Evolutionary conservation across 1,140 invertebrate species (phyloP).

Genomic region (Monochamus saltuarius): DNA sequence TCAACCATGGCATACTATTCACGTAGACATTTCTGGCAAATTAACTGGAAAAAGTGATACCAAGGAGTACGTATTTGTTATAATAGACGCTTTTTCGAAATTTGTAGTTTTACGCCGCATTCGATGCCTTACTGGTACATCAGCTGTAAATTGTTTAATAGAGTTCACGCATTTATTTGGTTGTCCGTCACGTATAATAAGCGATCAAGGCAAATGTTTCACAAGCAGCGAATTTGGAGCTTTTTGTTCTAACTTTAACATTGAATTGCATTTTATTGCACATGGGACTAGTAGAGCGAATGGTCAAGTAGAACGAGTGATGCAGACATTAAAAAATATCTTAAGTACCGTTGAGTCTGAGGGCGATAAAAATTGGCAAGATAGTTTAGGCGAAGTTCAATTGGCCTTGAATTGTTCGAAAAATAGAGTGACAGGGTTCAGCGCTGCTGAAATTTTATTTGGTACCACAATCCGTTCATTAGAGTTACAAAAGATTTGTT

Average conservation of each 20-base stretch:
- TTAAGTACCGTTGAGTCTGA: conserved; percentile 2
- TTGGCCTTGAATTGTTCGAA: conserved; percentile 10
- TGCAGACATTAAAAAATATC: conserved; percentile 12
- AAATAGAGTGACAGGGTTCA: not conserved
- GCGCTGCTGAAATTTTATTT: too few relatives aligned
- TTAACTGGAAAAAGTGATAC: too few relatives aligned
- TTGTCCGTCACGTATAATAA: conserved; percentile 1
- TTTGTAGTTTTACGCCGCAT: too few relatives aligned
- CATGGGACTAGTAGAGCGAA: conserved; percentile 1
- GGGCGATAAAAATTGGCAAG: conserved; percentile 6
- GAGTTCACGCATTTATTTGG: conserved; percentile 9
- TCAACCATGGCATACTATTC: conserved; percentile 18
- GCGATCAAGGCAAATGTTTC: conserved; percentile 11
- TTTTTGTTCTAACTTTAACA: conserved; percentile 2
- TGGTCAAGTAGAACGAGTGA: conserved; percentile 14
- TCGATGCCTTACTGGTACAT: too few relatives aligned
- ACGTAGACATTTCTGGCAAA: too few relatives aligned
- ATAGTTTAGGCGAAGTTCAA: conserved; percentile 9
- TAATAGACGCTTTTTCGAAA: too few relatives aligned
- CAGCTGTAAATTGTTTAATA: conserved; percentile 3
- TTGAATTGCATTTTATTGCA: conserved; percentile 10
- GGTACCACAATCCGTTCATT: too few relatives aligned
- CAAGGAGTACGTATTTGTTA: too few relatives aligned
- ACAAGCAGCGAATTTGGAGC: conserved; percentile 4
- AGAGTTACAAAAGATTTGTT: too few relatives aligned